Evolutionary conservation across 2,888 invertebrate genomes (phyloP), one percentile per base, ranked within the genome.

Genomic region (Drosophila meridionalis): DNA sequence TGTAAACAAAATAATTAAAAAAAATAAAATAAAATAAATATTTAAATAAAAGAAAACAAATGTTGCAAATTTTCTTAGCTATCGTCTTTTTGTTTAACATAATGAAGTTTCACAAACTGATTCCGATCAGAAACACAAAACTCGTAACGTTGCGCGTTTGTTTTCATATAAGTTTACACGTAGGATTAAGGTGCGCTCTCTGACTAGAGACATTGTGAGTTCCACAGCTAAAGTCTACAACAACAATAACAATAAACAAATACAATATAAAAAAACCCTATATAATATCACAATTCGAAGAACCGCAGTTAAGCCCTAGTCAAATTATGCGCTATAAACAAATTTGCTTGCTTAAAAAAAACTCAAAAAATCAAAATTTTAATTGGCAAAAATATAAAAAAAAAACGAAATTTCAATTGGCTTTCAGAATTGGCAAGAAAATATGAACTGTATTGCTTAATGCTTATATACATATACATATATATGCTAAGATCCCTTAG

Each of bases 121-220:
- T 69, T 57, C 57, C 45, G 65, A 64, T 63, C 56, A 65, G 53
- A 64, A 68, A 56, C 32, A 62, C 40, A 56, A 75, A 72, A 57
- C 59, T 65, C 67, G 70, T 75, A 69, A 77, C 66, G 72, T 82
- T 82, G 74, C 76, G 88, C 87, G 83, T 76, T 78, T 80, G 76
- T 90, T 90, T 90, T 90, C 81, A 88, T 83, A 90, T 82, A 78
- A 79, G 87, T 83, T 92, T 92, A 83, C 89, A 85, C 76, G 83
- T 92, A 91, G 90, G 90, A 90, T 90, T 90, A 88, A 87, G 81
- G 84, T 90, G 88, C 83, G 85, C 90, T 86, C 85, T 90, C 88
- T 90, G 90, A 82, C 90, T 85, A 90, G 80, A 91, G 90, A 92
- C 91, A 91, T 79, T 90, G 91, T 91, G 91, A 91, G 91, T 91